Base-by-base conservation (phyloP, 1,140 invertebrate species). In the Drosophila persimilis region DNA sequence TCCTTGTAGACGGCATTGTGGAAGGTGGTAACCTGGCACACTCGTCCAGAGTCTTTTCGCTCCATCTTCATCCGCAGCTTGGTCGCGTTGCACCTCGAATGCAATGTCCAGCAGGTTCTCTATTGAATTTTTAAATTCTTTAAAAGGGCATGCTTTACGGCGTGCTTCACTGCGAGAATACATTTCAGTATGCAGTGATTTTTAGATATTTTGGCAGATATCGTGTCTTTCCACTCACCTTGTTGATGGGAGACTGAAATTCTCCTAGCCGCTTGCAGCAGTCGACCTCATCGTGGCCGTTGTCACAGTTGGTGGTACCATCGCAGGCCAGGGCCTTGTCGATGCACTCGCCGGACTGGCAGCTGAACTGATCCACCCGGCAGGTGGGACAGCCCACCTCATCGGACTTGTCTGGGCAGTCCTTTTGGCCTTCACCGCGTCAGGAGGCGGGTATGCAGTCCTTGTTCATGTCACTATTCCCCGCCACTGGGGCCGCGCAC, bases 401-500 rank as follows among this genome's bases (percentile, higher is more conserved):
- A 84, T 97, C 96, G 2, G 95, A 96, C 15, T 94, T 94, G 90
- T 98, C 97, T 1, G 93, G 92, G 92, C 98, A 99, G 90, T 99
- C 74, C 22, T 90, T 91, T 48, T 91, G 90, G 0, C 90, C 90
- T 35, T 91, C 92, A 77, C 65, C 93, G 77, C 93, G 95, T 97
- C 97, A 98, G 0, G 93, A 93, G 0, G 93, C 91, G 0, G 97
- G 97, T 65, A 99, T 97, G 90, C 98, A 99, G 67, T 95, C 94
- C 58, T 93, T 94, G 24, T 92, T 91, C 83, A 75, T 84, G 65
- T 78, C 90, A 59, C 73, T 89, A 44, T 75, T 90, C 0, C 77
- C 80, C 2, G 85, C 70, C 3, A 90, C 89, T 6, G 90, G 83
- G n/a, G 89, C 78, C 6, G 92, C 93, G 81, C 97, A 99, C 0